Evolutionary conservation across 2,113 vertebrate species (phyloP).

Genomic region (Cottus gobio): DNA sequence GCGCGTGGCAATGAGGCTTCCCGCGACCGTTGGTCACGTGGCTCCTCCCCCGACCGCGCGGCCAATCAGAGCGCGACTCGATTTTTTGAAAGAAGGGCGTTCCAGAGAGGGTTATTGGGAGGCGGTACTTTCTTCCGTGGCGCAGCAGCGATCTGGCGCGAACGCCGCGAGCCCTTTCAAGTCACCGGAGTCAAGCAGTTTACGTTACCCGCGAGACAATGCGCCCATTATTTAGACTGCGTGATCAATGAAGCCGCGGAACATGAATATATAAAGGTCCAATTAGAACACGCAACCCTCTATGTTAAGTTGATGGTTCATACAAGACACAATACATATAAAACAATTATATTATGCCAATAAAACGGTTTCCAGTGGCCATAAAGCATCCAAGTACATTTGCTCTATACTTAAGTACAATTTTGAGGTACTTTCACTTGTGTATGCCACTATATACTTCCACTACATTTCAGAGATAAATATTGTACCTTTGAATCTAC

Average conservation of each 20-base stretch:
- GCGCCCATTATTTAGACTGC: background rate
- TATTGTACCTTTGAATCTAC: background rate
- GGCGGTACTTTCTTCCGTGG: conserved; percentile 52
- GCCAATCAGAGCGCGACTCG: conserved; percentile 83
- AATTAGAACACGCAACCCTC: accelerated
- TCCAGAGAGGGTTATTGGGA: background rate
- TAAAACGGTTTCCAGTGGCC: background rate
- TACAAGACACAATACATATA: background rate
- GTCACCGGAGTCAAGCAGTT: background rate
- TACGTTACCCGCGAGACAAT: conserved; percentile 26
- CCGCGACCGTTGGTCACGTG: conserved; percentile 96
- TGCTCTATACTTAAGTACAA: background rate
- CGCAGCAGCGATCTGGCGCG: conserved; percentile 84
- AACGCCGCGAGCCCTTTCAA: conserved; percentile 61
- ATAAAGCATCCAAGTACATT: background rate
- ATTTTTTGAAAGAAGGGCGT: conserved; percentile 89
- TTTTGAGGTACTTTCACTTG: background rate
- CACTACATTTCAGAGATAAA: background rate
- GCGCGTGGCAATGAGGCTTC: conserved; percentile 85
- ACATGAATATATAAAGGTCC: background rate
- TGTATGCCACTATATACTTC: background rate
- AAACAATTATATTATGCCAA: too few relatives aligned
- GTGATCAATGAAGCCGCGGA: background rate
- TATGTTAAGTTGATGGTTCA: background rate
- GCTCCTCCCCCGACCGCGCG: background rate